A percentile compares a stretch with the other conserved stretches of the same genome.
phyloP scores from a whole-genome alignment of 2,888 invertebrate genomes.

The Hyalella azteca region DNA sequence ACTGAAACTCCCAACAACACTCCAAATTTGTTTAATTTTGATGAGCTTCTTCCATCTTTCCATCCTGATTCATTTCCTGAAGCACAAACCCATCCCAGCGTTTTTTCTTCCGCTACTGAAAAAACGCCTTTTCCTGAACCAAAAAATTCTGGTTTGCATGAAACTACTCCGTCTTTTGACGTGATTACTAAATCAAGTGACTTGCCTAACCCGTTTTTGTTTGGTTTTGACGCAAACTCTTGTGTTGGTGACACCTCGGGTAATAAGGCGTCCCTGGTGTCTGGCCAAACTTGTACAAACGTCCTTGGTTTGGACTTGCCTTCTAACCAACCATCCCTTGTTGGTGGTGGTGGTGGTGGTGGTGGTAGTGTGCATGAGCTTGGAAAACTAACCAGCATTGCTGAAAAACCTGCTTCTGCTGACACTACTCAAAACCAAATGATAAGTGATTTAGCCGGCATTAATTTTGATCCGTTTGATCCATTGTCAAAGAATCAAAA shows the following conservation, averaged over 20 bases:
- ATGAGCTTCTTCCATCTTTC: no score
- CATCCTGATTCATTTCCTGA: no score
- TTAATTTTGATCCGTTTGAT: no score
- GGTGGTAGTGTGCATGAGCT: neutral
- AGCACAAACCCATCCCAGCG: neutral
- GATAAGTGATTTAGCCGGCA: no score
- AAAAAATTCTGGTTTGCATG: neutral
- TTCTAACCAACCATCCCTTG: neutral
- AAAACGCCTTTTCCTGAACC: no score
- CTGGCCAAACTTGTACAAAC: neutral
- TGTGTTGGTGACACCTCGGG: no score
- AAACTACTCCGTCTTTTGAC: neutral
- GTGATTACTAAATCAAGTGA: no score
- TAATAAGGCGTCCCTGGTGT: no score
- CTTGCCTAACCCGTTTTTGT: neutral
- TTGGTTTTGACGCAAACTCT: neutral
- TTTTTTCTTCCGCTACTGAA: neutral
- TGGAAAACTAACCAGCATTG: neutral
- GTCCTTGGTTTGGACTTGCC: neutral
- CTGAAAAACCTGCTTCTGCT: neutral
- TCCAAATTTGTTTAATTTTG: no score
- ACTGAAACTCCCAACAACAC: neutral
- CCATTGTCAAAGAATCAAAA: no score
- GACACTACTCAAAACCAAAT: no score
- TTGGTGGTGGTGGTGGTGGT: constrained; percentile 26